phyloP scores from a whole-genome alignment of 1,140 invertebrate genomes.

The Spodoptera frugiperda region DNA sequence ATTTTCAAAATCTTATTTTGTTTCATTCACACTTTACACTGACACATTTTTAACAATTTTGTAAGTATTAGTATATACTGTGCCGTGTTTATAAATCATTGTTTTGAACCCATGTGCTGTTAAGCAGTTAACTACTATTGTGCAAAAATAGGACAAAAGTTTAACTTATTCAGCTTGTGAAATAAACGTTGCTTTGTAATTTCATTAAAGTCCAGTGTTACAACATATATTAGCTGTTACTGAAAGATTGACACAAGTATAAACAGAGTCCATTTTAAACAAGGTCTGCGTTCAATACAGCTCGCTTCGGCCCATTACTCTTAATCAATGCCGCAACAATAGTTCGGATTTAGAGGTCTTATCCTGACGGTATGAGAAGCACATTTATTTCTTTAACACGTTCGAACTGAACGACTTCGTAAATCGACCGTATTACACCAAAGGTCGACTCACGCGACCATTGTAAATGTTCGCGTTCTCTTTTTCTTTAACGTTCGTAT shows the following conservation, averaged over 20 bases:
- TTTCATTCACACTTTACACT: neutral
- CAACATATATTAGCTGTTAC: slow-evolving; percentile 8
- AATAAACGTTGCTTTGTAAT: neutral
- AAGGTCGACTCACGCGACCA: slow-evolving; percentile 12
- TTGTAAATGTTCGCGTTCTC: slow-evolving; percentile 26
- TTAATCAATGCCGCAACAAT: slow-evolving; percentile 56
- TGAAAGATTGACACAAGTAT: slow-evolving; percentile 34
- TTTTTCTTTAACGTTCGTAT: slow-evolving; percentile 4
- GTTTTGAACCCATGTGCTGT: too few species aligned
- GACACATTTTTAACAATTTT: too few species aligned
- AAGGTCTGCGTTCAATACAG: slow-evolving; percentile 31
- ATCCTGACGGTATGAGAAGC: slow-evolving; percentile 49
- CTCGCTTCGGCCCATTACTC: slow-evolving; percentile 50
- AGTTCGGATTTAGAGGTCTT: slow-evolving; percentile 50
- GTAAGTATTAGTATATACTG: too few species aligned
- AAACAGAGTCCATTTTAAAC: slow-evolving; percentile 34
- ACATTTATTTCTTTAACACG: slow-evolving; percentile 50
- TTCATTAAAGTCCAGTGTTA: slow-evolving; percentile 5
- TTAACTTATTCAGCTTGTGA: neutral
- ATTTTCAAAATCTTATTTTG: slow-evolving; percentile 31
- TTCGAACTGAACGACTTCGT: slow-evolving; percentile 9
- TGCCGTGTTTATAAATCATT: too few species aligned
- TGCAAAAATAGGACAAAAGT: neutral
- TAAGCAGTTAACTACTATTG: too few species aligned
- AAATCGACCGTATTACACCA: slow-evolving; percentile 25